Evolutionary conservation across 2,113 vertebrate genomes (phyloP), one percentile per base, ranked within the genome.

Genomic region (Eidolon helvum): DNA sequence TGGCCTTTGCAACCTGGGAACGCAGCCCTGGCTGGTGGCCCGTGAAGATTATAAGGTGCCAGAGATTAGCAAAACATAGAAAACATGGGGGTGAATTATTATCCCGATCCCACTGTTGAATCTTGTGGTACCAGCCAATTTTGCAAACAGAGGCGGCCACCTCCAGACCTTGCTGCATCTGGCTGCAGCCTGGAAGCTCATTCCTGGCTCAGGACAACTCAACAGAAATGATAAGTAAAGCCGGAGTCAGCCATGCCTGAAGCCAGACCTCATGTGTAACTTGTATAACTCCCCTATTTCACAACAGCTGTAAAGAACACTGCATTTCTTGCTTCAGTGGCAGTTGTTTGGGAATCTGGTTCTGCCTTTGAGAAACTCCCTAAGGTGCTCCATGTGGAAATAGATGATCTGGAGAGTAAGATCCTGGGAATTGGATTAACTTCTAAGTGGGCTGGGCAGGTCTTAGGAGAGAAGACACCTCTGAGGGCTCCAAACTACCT

Each of bases 261-360:
- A 1, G 19, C 43, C 21, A 38, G 61, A 14, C 24, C 8, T 86
- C 40, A 43, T 26, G 30, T 71, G 28, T 22, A 38, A 30, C 16
- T 0, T 1, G 9, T 40, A 2, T 1, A 33, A 5, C 0, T 0
- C 87, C 48, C 40, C 0, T 26, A 19, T 3, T 11, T 55, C 50
- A 30, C 2, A 3, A 12, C 14, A 78, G 63, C 90, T 75, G 12
- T 10, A n/a, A 16, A 4, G 4, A 9, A 68, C 0, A 10, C 0
- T 4, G 21, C 0, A 43, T 16, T 9, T 68, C 38, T 10, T 9
- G 43, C 22, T 66, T 40, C 50, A 4, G 4, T 15, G 24, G 10
- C 6, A 63, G 26, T 4, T 59, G 79, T 28, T 1, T 45, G 30
- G 21, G 5, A 24, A 21, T 9, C 10, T 24, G 38, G 38, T 4